These are phyloP conservation scores for Brenthis ino DNA, from an alignment of 2,888 invertebrate species.

Conservation along the genomic window DNA sequence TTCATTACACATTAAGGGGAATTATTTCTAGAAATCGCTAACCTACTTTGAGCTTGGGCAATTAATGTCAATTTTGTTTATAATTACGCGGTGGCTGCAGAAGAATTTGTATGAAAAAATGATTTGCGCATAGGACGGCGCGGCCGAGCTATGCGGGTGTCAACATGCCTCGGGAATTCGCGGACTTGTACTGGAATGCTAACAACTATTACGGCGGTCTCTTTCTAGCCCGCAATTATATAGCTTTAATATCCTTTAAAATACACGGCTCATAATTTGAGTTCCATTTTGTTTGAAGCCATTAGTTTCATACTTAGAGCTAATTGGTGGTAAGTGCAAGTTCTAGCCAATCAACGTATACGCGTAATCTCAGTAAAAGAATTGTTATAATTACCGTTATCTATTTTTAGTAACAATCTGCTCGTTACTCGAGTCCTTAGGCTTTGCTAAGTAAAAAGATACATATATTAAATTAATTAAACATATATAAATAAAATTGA, in stretches of 20 bases:
- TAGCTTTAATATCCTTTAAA: constrained; percentile 40
- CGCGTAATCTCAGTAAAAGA: constrained; percentile 34
- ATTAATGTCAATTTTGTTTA: constrained; percentile 79
- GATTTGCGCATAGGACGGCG: constrained; percentile 45
- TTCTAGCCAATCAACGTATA: constrained; percentile 35
- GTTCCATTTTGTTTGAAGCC: constrained; percentile 42
- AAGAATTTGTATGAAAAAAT: constrained; percentile 55
- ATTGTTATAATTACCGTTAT: constrained; percentile 25
- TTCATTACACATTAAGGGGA: constrained; percentile 39
- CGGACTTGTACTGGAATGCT: constrained; percentile 45
- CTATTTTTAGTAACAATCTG: constrained; percentile 25
- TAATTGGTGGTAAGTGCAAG: constrained; percentile 39
- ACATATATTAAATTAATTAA: too few relatives aligned
- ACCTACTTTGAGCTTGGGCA: constrained; percentile 67
- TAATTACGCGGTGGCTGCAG: constrained; percentile 58
- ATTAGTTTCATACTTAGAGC: constrained; percentile 38
- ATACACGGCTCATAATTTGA: constrained; percentile 39
- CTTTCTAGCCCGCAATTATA: constrained; percentile 47
- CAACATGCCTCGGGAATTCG: constrained; percentile 44
- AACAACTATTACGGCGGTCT: constrained; percentile 42
- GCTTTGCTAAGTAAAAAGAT: background rate
- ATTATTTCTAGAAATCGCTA: constrained; percentile 72
- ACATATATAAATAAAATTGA: background rate
- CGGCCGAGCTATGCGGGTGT: constrained; percentile 44
- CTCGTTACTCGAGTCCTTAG: background rate